Base-by-base conservation (phyloP, 2,797 vertebrate species). In the Microctenopoma stevenorrisi region DNA sequence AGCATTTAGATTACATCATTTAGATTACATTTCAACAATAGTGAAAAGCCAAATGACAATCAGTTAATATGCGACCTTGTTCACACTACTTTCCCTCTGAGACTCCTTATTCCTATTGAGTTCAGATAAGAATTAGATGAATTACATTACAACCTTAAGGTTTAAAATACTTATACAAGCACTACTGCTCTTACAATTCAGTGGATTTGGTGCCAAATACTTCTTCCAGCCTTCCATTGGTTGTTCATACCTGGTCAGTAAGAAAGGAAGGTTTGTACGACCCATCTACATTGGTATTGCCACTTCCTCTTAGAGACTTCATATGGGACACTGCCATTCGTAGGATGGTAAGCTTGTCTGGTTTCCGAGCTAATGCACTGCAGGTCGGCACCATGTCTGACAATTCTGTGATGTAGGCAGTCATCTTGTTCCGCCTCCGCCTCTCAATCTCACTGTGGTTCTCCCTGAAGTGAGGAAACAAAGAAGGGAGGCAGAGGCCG, bases 371-470 rank as follows among this genome's bases (percentile, higher is more conserved):
- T 90, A 99, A 90, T n/a, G 98, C 97, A 0, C 95, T 99, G 90
- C 98, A 99, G 11, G 97, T 98, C 81, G 98, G 98, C 71, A 99
- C 98, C 98, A 99, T 99, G 77, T 99, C 98, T 0, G 98, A 99
- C 76, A 99, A 91, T 86, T 99, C 98, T 0, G 97, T 98, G 91
- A 99, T 99, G 91, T 99, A 99, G 3, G 98, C 98, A 0, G 97
- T 99, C 97, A 99, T 99, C 94, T 99, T 99, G 91, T 99, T 99
- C 53, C 97, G 93, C 26, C 98, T 86, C 49, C 98, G 90, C 9
- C 98, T 93, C 81, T 99, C 98, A 4, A 99, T 99, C 91, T 99
- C 98, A 52, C 98, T 99, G 93, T 99, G 98, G 81, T 99, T 99
- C 89, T 99, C 98, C 90, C 98, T 99, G 94, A n/a, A 82, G 67